Evolutionary conservation across 1,140 invertebrate genomes (phyloP), one percentile per base, ranked within the genome.

Genomic region (Achroia grisella): DNA sequence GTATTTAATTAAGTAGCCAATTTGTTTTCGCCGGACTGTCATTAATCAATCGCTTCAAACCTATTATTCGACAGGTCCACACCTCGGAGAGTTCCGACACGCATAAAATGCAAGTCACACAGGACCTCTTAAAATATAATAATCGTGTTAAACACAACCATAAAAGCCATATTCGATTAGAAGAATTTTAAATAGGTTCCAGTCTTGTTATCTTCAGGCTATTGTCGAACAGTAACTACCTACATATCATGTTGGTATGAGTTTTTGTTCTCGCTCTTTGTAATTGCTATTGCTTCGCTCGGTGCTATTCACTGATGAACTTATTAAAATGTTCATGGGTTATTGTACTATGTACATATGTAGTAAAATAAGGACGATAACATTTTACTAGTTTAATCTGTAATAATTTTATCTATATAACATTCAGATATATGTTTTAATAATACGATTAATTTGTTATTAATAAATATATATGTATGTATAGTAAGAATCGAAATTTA

Each of bases 131-230:
- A 84, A 86, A 87, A 85, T 83, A 85, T 86, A 86, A 87, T 86
- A 87, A 87, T 87, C 80, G 80, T 86, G 83, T 87, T 87, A 86
- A 87, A 86, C 74, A 85, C 74, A 72, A 75, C 71, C 78, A 83
- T 80, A 87, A 86, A 86, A 81, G 63, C 80, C 74, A 77, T 81
- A 74, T 85, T 79, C 80, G 76, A 81, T 82, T 80, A 77, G 66
- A 81, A 58, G 66, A 73, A 78, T 79, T 80, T 83, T 75, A 81
- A 81, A 82, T 72, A 71, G 72, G 72, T 78, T 78, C 63, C 65
- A 72, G 77, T 73, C 80, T 81, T 70, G 77, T 84, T 84, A 84
- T 84, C 76, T 79, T 48, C 48, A 27, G 47, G 58, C 69, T 54
- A 77, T 83, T 81, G 79, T 83, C 56, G 49, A 49, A 47, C 42